Evolutionary conservation across 2,888 invertebrate genomes (phyloP), one percentile per base, ranked within the genome.

Genomic region (Aspidiotus rigidus): DNA sequence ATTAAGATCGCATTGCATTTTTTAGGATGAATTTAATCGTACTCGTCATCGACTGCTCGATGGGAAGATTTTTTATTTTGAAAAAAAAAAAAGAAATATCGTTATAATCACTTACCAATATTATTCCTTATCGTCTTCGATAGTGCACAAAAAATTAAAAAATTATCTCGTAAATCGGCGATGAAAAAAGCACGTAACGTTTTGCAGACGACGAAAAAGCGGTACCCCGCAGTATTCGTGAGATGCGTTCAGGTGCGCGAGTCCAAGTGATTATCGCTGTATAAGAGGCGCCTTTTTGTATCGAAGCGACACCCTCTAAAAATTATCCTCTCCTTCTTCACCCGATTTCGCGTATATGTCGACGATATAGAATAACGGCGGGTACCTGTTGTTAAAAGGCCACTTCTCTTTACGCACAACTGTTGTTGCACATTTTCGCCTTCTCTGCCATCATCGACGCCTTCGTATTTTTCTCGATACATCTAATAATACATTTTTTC

Each of bases 201-300:
- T 17, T 59, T 59, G 39, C 16, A 28, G 28, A 28, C 28, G 28
- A 59, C 59, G 28, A 59, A 59, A 59, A 10, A 11, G 59, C 13
- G 49, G 40, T 28, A 28, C 28, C 28, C 28, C 28, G 28, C 10
- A 40, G 16, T 17, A 10, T 59, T 66, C 49, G 66, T 44, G 66
- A 66, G 42, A 59, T 66, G 57, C 59, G 66, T 66, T 66, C 66
- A 66, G 66, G 59, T 66, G 66, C 66, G 66, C 66, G 66, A 66
- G 66, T 66, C 66, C 66, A 59, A 66, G 66, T 66, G 66, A 66
- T 66, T 66, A 66, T 66, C 49, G 59, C 41, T 28, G 66, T 44
- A 66, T 57, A 57, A 66, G 66, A 59, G 66, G 57, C 66, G 66
- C 57, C 66, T 66, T 66, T 66, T 66, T 66, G 66, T 66, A 66